Base-by-base conservation (phyloP, 2,888 invertebrate genomes). In the Drosophila niveifrons region DNA sequence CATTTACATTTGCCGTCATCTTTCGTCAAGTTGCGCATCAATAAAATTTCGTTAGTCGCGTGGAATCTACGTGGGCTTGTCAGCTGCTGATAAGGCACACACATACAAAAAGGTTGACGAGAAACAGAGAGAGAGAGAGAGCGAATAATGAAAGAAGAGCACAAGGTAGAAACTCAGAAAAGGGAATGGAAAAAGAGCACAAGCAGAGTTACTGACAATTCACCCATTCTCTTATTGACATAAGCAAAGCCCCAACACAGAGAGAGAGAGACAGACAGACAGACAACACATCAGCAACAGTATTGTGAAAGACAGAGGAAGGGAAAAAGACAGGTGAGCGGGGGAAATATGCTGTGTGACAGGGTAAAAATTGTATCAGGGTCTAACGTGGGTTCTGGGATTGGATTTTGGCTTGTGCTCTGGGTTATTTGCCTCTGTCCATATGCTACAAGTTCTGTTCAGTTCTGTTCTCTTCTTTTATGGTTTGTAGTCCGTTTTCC, bases 161-260 rank as follows among this genome's bases (percentile, higher is more conserved):
- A 4, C 3, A 36, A 36, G 36, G 36, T 11, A 34, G 41, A 41
- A 23, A 23, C 23, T 23, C 23, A 4, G 23, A 23, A 23, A 23
- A 23, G 23, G 23, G 23, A 34, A 6, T 4, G 6, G 6, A 3
- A n/a, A n/a, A 36, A n/a, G 36, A 36, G 36, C 4, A 4, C 3
- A 36, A 52, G 47, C n/a, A 44, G 44, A 36, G 46, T 46, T 8
- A 36, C 57, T 57, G 57, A 65, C 43, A 61, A 59, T 57, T 68
- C 51, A 58, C 47, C 58, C 63, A 55, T 69, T 64, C 63, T 69
- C 74, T 59, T 80, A 72, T 82, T 78, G 86, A 80, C 86, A 86
- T 59, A 71, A 73, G 76, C 73, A 68, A 78, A 80, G 71, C 64
- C 55, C 48, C 39, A 46, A 66, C 39, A 73, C 70, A 69, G 15